A percentile compares a stretch with the other conserved stretches of the same genome.
phyloP scores from a whole-genome alignment of 2,113 vertebrate species.

The Corythoichthys intestinalis region DNA sequence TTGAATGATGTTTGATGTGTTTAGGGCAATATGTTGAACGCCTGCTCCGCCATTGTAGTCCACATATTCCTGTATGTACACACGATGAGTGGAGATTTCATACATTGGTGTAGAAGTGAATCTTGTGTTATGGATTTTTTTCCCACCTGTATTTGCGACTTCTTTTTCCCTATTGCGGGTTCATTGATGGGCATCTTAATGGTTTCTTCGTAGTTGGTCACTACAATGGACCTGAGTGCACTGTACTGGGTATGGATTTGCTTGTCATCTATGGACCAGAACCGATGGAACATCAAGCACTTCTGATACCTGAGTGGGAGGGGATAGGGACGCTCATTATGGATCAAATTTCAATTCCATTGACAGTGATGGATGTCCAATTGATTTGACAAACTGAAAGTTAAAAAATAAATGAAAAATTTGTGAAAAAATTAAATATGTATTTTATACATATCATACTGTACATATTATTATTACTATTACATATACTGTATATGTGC shows the following conservation, averaged over 20 bases:
- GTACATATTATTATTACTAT: too few species aligned
- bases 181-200: conserved; percentile 86
- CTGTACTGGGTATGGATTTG: conserved; percentile 81
- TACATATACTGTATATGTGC: too few species aligned
- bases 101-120: background rate
- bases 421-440: too few species aligned
- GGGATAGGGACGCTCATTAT: background rate
- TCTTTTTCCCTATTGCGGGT: conserved; percentile 73
- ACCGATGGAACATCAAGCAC: conserved; percentile 80
- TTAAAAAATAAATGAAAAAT: too few species aligned
- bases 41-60: conserved; percentile 79
- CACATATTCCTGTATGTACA: conserved; percentile 72
- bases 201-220: conserved; percentile 81
- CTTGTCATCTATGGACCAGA: conserved; percentile 83
- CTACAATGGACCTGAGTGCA: conserved; percentile 77
- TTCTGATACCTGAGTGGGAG: conserved; percentile 75
- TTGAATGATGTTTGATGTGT: conserved; percentile 78
- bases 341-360: too few species aligned
- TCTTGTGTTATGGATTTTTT: background rate
- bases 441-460: too few species aligned
- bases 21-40: conserved; percentile 81
- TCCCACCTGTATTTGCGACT: conserved; percentile 79
- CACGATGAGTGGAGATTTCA: background rate
- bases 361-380: too few species aligned
- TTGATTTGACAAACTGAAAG: too few species aligned